A percentile compares a stretch with the other conserved stretches of the same genome.
Evolutionary conservation across 2,888 invertebrate genomes (phyloP).

Genomic region (Amphipyra tragopoginis): DNA sequence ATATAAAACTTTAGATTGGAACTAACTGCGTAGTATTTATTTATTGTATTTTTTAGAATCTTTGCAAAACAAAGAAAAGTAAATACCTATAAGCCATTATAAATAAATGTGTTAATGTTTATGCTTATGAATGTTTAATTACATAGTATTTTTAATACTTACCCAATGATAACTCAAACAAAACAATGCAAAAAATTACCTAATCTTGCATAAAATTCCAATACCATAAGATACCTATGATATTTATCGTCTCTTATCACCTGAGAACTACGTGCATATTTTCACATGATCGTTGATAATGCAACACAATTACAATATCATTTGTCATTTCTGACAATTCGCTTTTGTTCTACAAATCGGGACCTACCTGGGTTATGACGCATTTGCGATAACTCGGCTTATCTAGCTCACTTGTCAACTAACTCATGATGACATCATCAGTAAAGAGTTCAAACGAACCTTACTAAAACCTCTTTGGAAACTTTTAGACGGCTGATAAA

Average conservation of each 20-base stretch:
- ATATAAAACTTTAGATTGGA: slow-evolving; percentile 14
- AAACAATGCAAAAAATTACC: slow-evolving; percentile 12
- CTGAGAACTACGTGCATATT: slow-evolving; percentile 42
- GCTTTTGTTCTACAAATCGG: slow-evolving; percentile 65
- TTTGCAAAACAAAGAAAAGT: not conserved
- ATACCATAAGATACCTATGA: slow-evolving; percentile 11
- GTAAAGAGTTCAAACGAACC: slow-evolving; percentile 36
- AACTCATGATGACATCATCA: slow-evolving; percentile 76
- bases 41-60: no score
- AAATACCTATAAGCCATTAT: no score
- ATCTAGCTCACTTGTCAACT: slow-evolving; percentile 74
- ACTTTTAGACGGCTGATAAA: slow-evolving; percentile 18
- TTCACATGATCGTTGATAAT: slow-evolving; percentile 50
- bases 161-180: slow-evolving; percentile 7
- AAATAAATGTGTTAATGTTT: no score
- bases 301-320: slow-evolving; percentile 33
- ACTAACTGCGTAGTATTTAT: not conserved
- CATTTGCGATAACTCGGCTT: slow-evolving; percentile 73
- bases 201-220: slow-evolving; percentile 17
- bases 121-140: no score
- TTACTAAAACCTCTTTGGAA: slow-evolving; percentile 33
- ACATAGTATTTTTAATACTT: not conserved
- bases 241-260: slow-evolving; percentile 46
- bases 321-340: slow-evolving; percentile 51
- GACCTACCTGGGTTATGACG: slow-evolving; percentile 73